Base-by-base conservation (phyloP, 2,113 vertebrate genomes). In the Halichoerus grypus region DNA sequence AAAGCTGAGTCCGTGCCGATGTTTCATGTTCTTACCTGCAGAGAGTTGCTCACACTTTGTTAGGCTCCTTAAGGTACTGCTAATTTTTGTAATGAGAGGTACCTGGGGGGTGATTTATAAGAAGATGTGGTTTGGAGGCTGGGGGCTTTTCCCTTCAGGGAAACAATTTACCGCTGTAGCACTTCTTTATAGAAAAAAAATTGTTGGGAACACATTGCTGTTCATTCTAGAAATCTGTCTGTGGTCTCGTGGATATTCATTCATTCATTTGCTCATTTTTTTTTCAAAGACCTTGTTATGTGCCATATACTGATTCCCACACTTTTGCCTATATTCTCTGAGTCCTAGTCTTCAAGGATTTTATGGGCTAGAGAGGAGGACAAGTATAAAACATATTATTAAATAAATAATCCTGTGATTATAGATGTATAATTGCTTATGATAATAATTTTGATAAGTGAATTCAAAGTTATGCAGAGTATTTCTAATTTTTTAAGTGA, bases 31-130 rank as follows among this genome's bases (percentile, higher is more conserved):
- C 36, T 39, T 53, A 39, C 9, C 19, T 72, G 11, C 14, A 53
- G 74, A 26, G 33, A 82, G n/a, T 49, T 57, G 5, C 8, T 72
- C 13, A 14, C 3, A 13, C 9, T 22, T 69, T 14, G 11, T 85
- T 36, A 10, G 57, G 51, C 69, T 65, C 42, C 8, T 85, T n/a
- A 39, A 49, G 13, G 80, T 39, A n/a, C 36, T 53, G 69, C 65
- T 88, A 36, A 69, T 53, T 96, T 93, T 76, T 84, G 6, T 85
- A 65, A 95, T 72, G n/a, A 95, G n/a, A 90, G 42, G 9, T 5
- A 31, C 51, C 15, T 74, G 63, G 65, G 72, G 55, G 31, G 5
- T 84, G 55, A 36, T 77, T 39, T 87, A 22, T 42, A 83, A 7
- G 14, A n/a, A 46, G 53, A n/a, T 67, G 14, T 22, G 8, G 51